Percentiles rank a stretch among this genome's conserved stretches.
Evolutionary conservation across 2,113 vertebrate genomes (phyloP).

Genomic region (Eulemur macaco): DNA sequence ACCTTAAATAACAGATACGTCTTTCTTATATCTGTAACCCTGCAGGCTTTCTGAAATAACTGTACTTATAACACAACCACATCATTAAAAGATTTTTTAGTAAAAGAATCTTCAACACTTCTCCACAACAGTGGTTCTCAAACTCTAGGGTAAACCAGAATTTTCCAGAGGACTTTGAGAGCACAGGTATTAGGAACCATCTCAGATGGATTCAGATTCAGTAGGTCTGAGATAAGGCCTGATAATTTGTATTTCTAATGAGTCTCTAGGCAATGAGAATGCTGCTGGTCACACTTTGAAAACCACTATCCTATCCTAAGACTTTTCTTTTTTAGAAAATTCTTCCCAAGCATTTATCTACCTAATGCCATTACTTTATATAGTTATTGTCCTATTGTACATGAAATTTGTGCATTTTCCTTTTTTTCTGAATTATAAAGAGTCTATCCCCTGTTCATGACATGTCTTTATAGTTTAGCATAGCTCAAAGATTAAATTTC

Average conservation of each 20-base stretch:
- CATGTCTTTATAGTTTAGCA: neutral
- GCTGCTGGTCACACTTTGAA: neutral
- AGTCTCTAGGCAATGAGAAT: neutral
- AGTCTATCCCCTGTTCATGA: neutral
- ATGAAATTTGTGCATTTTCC: neutral
- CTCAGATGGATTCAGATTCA: neutral
- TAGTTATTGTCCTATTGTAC: neutral
- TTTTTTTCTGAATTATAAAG: neutral
- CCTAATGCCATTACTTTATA: neutral
- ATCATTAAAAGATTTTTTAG: neutral
- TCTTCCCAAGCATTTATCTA: neutral
- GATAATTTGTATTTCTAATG: neutral
- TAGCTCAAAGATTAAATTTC: neutral
- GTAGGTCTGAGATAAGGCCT: neutral
- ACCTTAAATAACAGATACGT: neutral
- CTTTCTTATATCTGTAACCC: neutral
- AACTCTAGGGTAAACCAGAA: neutral
- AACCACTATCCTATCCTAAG: neutral
- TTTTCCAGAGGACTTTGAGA: neutral
- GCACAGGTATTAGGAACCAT: neutral
- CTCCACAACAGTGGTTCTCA: neutral
- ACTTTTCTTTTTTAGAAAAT: neutral
- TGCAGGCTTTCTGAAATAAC: neutral
- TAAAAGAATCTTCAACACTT: neutral
- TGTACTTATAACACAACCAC: neutral